Conservation (phyloP, 1,140 invertebrate genomes). For the Hyles vespertilio region DNA sequence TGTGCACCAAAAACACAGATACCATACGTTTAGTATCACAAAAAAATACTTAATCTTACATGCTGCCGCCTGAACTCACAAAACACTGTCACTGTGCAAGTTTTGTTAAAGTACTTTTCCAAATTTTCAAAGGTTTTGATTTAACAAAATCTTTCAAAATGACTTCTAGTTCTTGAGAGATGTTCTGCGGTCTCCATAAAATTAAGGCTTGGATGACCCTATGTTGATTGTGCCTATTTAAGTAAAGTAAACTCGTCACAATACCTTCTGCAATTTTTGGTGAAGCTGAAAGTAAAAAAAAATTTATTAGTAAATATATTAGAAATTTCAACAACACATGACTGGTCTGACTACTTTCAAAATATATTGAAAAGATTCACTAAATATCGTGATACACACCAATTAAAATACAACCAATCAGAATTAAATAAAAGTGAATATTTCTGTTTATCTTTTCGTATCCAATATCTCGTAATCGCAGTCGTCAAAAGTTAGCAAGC, state of each 20-base stretch:
- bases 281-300: conserved; percentile 48
- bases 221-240: conserved; percentile 49
- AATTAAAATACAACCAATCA: too few relatives aligned
- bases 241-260: conserved; percentile 54
- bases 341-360: too few relatives aligned
- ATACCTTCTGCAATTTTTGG: conserved; percentile 55
- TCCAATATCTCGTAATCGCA: too few relatives aligned
- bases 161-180: conserved; percentile 47
- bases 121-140: conserved; percentile 44
- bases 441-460: too few relatives aligned
- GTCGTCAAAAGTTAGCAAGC: too few relatives aligned
- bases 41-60: too few relatives aligned
- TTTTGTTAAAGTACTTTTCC: conserved; percentile 43
- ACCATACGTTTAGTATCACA: too few relatives aligned
- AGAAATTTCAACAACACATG: not conserved
- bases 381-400: too few relatives aligned
- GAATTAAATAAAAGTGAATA: too few relatives aligned
- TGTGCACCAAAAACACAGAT: too few relatives aligned
- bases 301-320: conserved; percentile 13
- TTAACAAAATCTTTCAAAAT: conserved; percentile 44
- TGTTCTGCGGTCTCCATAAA: conserved; percentile 40
- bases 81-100: conserved; percentile 3
- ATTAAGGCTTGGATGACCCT: conserved; percentile 40
- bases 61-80: too few relatives aligned
- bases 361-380: too few relatives aligned